Conservation (phyloP, 2,888 invertebrate species). For the Lydus trimaculatus region DNA sequence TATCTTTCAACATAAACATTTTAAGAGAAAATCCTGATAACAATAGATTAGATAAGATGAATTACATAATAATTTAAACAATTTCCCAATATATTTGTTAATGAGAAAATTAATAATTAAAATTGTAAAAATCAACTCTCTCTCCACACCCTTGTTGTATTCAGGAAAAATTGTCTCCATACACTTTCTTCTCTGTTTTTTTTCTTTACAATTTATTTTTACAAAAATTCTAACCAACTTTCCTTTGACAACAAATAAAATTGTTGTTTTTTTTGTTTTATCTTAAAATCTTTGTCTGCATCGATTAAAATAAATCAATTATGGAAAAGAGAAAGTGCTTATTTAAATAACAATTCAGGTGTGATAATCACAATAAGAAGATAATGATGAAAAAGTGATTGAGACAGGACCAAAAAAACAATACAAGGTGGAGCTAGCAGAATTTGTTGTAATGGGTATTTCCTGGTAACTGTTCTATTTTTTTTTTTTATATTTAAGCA, state of each 20-base stretch:
- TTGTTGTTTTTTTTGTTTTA: background rate
- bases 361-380: background rate
- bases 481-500: too few species aligned
- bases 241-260: too few species aligned
- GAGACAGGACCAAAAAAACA: background rate
- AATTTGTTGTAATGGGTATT: background rate
- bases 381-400: background rate
- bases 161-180: background rate
- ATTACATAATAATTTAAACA: background rate
- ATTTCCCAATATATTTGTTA: background rate
- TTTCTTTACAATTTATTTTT: too few species aligned
- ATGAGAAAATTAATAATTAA: background rate
- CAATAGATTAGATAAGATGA: conserved; percentile 5
- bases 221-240: too few species aligned
- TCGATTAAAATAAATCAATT: conserved; percentile 3
- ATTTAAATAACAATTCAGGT: background rate
- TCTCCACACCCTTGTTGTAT: background rate
- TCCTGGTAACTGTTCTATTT: background rate
- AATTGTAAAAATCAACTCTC: background rate
- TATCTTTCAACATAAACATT: background rate
- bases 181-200: too few species aligned
- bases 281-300: background rate
- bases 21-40: background rate
- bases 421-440: background rate
- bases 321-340: background rate